These are phyloP conservation scores for Ceratosolen solmsi DNA, from an alignment of 1,140 invertebrate genomes.

Conservation along the genomic window DNA sequence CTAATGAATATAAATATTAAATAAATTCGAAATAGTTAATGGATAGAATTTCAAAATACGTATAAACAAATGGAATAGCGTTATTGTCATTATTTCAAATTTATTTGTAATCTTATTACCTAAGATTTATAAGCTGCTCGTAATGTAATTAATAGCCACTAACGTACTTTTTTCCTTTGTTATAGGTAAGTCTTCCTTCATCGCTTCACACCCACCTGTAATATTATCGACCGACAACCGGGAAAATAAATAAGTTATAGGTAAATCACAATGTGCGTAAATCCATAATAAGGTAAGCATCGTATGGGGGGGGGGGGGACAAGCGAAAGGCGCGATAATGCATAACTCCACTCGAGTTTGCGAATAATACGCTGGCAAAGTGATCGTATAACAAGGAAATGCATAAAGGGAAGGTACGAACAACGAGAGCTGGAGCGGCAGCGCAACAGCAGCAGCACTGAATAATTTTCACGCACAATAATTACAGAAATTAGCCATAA, in stretches of 20 bases:
- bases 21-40: too few species aligned
- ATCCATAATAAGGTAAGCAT: neutral
- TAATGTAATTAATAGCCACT: neutral
- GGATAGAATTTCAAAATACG: too few species aligned
- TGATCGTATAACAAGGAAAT: neutral
- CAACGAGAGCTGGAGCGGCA: neutral
- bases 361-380: neutral
- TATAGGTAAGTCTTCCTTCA: slow-evolving; percentile 13
- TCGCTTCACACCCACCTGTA: too few species aligned
- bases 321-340: neutral
- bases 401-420: neutral
- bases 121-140: neutral
- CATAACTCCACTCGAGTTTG: neutral
- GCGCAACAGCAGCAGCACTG: neutral
- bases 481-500: neutral
- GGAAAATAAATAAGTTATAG: too few species aligned
- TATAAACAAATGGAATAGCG: too few species aligned
- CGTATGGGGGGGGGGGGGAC: too few species aligned
- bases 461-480: slow-evolving; percentile 11
- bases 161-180: neutral
- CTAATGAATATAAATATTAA: too few species aligned
- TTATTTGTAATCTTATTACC: neutral
- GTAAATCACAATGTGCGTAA: neutral
- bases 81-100: too few species aligned
- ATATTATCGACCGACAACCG: too few species aligned